Evolutionary conservation across 2,113 vertebrate genomes (phyloP), one percentile per base, ranked within the genome.

Genomic region (Saccopteryx bilineata): DNA sequence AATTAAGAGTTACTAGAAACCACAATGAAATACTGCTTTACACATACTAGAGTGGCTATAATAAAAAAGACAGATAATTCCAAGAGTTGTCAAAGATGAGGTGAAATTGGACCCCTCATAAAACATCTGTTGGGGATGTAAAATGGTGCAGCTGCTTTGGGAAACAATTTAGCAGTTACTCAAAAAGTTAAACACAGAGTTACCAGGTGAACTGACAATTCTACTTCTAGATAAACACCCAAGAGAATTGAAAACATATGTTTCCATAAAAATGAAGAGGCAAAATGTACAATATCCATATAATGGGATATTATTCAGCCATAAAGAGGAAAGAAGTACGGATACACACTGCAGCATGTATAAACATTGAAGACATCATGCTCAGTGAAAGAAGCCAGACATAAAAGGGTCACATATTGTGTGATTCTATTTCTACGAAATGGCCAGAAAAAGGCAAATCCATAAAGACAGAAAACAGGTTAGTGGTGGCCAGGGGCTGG

Each of bases 101-200:
- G 66, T 24, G 11, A 90, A 85, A 84, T 9, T 85, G 33, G 58
- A 90, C 31, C 24, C 48, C 28, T 84, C 19, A 56, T 60, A 69
- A 52, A 52, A 91, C 50, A 56, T 21, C 71, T 78, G 15, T 15
- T 76, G 26, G 71, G 90, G 72, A 75, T 87, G 54, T 63, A 71
- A 80, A 78, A 69, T 48, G 61, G 79, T 48, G 10, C 46, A 76
- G 24, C 54, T 91, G 26, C 39, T 96, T 89, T 86, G 65, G 50
- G 80, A 90, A 90, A 93, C 31, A 75, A 46, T 90, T 93, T 81
- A 39, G 66, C 52, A 68, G 31, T 46, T 86, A 72, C 61, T 93
- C 66, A 94, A 69, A 91, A 91, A 90, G 81, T 87, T 90, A 93
- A 80, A 80, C 52, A 54, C 21, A 61, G 48, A 85, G 33, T 88